A percentile compares a stretch with the other conserved stretches of the same genome.
Conservation (phyloP, 2,113 vertebrate genomes). For the Hippocampus guttulatus region DNA sequence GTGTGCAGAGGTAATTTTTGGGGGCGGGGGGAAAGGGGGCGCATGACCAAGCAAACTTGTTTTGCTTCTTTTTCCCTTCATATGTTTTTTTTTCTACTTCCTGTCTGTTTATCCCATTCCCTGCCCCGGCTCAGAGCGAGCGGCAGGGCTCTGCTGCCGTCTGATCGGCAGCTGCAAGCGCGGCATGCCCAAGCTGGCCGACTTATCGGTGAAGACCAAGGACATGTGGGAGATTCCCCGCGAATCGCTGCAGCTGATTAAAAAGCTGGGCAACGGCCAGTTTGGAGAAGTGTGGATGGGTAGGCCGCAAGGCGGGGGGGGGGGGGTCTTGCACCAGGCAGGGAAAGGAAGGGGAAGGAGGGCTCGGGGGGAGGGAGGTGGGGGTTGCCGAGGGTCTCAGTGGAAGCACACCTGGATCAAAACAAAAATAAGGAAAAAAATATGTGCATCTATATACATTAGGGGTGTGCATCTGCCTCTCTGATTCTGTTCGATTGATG, state of each 20-base stretch:
- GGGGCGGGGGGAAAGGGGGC: too few species aligned
- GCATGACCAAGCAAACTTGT: neutral
- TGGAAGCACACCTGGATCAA: constrained; percentile 46
- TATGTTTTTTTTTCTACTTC: constrained; percentile 33
- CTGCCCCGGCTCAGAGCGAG: constrained; percentile 73
- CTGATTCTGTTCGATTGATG: too few species aligned
- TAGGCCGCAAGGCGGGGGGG: constrained; percentile 59
- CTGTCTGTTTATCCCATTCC: constrained; percentile 37
- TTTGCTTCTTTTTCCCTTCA: constrained; percentile 37
- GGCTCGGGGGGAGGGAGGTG: neutral
- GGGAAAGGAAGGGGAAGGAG: neutral
- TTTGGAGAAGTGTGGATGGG: constrained; percentile 96
- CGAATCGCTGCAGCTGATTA: constrained; percentile 87
- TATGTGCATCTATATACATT: too few species aligned
- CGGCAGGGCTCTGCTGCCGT: constrained; percentile 85
- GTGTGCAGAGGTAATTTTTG: neutral
- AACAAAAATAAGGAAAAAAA: constrained; percentile 1
- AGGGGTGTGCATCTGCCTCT: too few species aligned
- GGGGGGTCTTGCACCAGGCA: constrained; percentile 7
- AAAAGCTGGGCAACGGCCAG: constrained; percentile 89
- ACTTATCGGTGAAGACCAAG: constrained; percentile 93
- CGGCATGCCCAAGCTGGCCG: constrained; percentile 86
- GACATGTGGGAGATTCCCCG: constrained; percentile 92
- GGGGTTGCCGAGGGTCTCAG: constrained; percentile 17
- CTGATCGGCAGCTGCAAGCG: constrained; percentile 84